Percentiles rank a stretch among this genome's conserved stretches.
phyloP scores from a whole-genome alignment of 2,797 vertebrate species.

The Gymnodraco acuticeps region DNA sequence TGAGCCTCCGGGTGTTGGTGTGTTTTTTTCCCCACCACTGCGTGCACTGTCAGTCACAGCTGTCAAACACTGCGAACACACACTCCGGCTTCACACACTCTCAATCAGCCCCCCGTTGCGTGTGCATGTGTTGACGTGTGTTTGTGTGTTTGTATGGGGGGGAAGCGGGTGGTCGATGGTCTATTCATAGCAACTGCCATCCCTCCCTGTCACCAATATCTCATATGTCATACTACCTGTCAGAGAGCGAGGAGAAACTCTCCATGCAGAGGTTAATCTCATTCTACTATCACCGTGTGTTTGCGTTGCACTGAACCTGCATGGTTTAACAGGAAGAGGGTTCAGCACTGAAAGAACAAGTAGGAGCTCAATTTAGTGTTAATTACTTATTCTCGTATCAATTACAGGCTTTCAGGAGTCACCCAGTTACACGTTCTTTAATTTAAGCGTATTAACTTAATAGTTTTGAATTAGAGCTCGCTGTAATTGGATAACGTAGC shows the following conservation, averaged over 20 bases:
- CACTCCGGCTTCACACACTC: constrained; percentile 56
- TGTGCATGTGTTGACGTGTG: constrained; percentile 41
- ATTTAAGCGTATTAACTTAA: background rate
- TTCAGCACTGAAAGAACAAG: background rate
- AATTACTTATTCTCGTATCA: background rate
- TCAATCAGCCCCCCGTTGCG: constrained; percentile 55
- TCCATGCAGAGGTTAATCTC: constrained; percentile 17
- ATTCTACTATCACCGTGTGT: background rate
- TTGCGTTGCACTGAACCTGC: background rate
- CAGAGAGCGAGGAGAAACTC: constrained; percentile 23
- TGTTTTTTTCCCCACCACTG: constrained; percentile 33
- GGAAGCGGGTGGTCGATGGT: constrained; percentile 56
- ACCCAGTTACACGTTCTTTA: background rate
- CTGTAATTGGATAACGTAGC: background rate
- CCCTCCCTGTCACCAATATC: constrained; percentile 50
- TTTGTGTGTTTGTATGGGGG: constrained; percentile 44
- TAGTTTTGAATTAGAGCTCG: background rate
- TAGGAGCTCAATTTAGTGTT: background rate
- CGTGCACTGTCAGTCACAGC: constrained; percentile 71
- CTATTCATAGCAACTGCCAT: constrained; percentile 70
- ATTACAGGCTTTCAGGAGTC: background rate
- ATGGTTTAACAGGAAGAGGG: background rate
- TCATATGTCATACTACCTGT: constrained; percentile 61
- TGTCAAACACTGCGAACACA: constrained; percentile 64
- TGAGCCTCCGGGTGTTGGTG: constrained; percentile 49